Percentiles rank a stretch among this genome's conserved stretches.
These are phyloP conservation scores for Lepidostoma basale DNA, from an alignment of 1,140 invertebrate species.

Conservation along the genomic window DNA sequence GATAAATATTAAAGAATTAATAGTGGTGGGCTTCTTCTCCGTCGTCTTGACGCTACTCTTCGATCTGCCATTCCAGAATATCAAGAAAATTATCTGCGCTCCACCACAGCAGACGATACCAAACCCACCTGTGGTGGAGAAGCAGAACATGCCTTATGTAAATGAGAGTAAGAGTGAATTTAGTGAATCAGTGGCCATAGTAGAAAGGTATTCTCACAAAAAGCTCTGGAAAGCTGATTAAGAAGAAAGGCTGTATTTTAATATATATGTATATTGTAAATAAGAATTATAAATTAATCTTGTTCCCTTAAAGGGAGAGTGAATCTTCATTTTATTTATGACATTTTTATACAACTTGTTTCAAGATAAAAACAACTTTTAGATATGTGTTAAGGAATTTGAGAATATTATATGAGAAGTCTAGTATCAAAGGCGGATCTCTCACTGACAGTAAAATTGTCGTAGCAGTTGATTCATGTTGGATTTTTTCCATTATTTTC, in stretches of 20 bases:
- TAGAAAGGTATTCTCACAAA: constrained; percentile 17
- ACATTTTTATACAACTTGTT: too few relatives aligned
- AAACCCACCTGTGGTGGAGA: neutral
- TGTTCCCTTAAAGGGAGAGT: too few relatives aligned
- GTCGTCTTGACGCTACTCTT: constrained; percentile 57
- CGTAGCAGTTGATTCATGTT: too few relatives aligned
- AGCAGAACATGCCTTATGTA: neutral
- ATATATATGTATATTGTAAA: too few relatives aligned
- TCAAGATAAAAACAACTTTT: too few relatives aligned
- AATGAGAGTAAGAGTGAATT: neutral
- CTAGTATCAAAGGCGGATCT: too few relatives aligned
- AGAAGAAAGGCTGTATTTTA: constrained; percentile 1
- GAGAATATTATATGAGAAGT: too few relatives aligned
- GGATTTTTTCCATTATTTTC: too few relatives aligned
- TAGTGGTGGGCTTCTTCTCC: constrained; percentile 54
- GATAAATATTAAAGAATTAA: constrained; percentile 59
- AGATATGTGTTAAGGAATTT: too few relatives aligned
- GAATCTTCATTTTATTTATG: too few relatives aligned
- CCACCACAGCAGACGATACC: constrained; percentile 12
- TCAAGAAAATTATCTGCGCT: constrained; percentile 50
- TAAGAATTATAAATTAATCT: too few relatives aligned
- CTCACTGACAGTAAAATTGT: too few relatives aligned
- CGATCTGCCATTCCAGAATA: constrained; percentile 61
- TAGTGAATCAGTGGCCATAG: constrained; percentile 6
- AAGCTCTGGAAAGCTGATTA: constrained; percentile 20